phyloP scores from a whole-genome alignment of 2,888 invertebrate species.

The Caenorhabditis becei region DNA sequence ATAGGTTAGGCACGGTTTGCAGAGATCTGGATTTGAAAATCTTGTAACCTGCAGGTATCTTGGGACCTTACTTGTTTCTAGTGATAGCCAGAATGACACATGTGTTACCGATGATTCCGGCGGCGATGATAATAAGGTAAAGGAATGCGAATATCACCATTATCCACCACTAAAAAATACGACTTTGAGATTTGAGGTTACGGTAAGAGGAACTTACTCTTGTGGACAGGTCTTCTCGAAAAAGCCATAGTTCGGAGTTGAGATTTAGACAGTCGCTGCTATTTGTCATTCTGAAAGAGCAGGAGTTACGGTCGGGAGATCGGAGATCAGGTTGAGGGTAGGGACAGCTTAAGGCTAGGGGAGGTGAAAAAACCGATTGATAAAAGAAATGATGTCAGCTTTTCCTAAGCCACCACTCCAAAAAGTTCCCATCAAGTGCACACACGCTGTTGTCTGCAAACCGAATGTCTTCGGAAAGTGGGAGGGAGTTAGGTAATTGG shows the following conservation, averaged over 20 bases:
- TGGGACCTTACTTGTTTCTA: slow-evolving; percentile 74
- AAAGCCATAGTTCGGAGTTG: slow-evolving; percentile 78
- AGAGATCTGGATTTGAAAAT: slow-evolving; percentile 69
- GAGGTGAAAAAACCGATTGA: not conserved
- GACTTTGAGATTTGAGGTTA: not conserved
- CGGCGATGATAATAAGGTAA: slow-evolving; percentile 76
- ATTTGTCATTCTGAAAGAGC: slow-evolving; percentile 73
- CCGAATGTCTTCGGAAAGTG: not conserved
- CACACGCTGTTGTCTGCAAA: slow-evolving; percentile 1
- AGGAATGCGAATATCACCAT: slow-evolving; percentile 76
- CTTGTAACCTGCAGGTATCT: too few species aligned
- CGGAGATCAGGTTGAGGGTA: too few species aligned
- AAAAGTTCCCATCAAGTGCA: slow-evolving; percentile 6
- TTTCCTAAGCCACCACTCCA: too few species aligned
- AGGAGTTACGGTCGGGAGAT: too few species aligned
- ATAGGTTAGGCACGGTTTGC: slow-evolving; percentile 81
- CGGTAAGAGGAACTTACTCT: slow-evolving; percentile 37
- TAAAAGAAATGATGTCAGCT: not conserved
- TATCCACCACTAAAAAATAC: slow-evolving; percentile 63
- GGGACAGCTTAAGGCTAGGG: too few species aligned
- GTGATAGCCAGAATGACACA: slow-evolving; percentile 80
- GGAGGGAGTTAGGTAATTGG: slow-evolving; percentile 7
- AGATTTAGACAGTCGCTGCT: slow-evolving; percentile 75
- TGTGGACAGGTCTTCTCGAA: slow-evolving; percentile 68
- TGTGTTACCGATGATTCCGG: slow-evolving; percentile 78